These are phyloP conservation scores for Dromococcyx pavoninus DNA, from an alignment of 2,797 vertebrate species.

Conservation along the genomic window DNA sequence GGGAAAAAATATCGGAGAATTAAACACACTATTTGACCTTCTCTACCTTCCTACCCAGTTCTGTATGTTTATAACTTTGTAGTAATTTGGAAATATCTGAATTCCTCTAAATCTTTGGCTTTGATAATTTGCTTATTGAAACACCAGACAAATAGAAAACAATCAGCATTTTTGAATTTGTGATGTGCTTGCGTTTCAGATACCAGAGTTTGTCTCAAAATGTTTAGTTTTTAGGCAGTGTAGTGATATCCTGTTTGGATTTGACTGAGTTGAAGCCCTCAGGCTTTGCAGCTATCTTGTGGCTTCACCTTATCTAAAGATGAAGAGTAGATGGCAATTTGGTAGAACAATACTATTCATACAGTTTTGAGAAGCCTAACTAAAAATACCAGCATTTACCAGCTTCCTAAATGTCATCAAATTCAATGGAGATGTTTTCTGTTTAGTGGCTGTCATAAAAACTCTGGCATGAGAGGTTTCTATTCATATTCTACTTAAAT, in stretches of 20 bases:
- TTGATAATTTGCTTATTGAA: background rate
- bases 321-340: background rate
- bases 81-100: background rate
- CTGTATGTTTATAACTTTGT: background rate
- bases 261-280: background rate
- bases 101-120: background rate
- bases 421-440: background rate
- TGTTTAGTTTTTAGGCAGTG: background rate
- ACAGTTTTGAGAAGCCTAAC: background rate
- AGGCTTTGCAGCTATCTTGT: background rate
- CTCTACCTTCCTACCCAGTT: background rate
- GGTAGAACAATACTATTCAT: background rate
- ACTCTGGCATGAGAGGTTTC: background rate
- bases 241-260: background rate
- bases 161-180: background rate
- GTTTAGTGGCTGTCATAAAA: background rate
- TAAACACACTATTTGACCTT: background rate
- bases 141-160: background rate
- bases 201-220: background rate
- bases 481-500: accelerated
- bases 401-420: background rate
- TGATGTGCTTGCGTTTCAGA: background rate
- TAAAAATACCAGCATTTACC: background rate
- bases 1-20: background rate
- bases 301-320: background rate